Evolutionary conservation across 2,888 invertebrate genomes (phyloP).

Genomic region (Zhuqinia jingwanae): DNA sequence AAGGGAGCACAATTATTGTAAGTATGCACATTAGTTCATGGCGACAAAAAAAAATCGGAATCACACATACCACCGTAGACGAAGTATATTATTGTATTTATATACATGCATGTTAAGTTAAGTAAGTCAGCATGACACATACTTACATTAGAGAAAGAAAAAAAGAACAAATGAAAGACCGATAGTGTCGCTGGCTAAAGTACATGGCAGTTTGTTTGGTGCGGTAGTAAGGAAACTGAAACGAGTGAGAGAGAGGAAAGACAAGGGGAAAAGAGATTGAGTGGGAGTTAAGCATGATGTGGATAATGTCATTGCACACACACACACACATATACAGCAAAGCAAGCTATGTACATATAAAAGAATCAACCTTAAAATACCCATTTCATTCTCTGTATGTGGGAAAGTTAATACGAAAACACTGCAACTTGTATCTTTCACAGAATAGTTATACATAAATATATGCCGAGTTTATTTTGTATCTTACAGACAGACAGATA

Average conservation of each 20-base stretch:
- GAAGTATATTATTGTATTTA: background rate
- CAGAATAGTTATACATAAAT: background rate
- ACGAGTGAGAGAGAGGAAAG: constrained; percentile 28
- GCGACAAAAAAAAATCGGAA: too few species aligned
- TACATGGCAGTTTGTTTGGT: background rate
- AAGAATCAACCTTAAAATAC: constrained; percentile 58
- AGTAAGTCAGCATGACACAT: constrained; percentile 51
- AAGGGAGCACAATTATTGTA: too few species aligned
- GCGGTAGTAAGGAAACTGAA: constrained; percentile 14
- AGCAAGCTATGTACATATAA: constrained; percentile 55
- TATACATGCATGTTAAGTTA: too few species aligned
- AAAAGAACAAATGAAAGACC: constrained; percentile 10
- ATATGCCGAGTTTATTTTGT: background rate
- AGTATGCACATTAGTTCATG: too few species aligned
- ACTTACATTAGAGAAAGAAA: constrained; percentile 33
- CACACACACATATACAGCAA: too few species aligned
- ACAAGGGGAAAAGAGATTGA: constrained; percentile 66
- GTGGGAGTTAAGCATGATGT: constrained; percentile 71
- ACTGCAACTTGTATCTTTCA: background rate
- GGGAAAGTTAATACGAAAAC: constrained; percentile 16
- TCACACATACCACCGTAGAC: too few species aligned
- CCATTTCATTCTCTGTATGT: constrained; percentile 42
- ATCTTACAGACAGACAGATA: background rate
- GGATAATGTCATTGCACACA: constrained; percentile 59
- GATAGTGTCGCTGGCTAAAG: background rate